A percentile compares a stretch with the other conserved stretches of the same genome.
Conservation (phyloP, 2,888 invertebrate species). For the Pogonocherus hispidulus region DNA sequence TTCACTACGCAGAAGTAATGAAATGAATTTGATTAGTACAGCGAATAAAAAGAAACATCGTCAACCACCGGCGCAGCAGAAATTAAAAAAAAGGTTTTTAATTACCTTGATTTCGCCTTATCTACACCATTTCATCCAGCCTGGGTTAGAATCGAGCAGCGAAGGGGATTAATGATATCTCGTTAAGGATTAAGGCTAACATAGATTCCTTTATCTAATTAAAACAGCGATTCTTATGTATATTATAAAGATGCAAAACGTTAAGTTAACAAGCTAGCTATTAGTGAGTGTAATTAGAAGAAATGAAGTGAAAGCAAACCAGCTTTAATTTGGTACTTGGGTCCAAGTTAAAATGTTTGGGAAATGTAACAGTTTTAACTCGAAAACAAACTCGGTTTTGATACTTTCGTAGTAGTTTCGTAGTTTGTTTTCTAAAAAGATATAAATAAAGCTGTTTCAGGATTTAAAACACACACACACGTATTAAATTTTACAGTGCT, state of each 20-base stretch:
- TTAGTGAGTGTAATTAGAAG: constrained; percentile 8
- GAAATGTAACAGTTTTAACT: neutral
- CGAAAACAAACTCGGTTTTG: neutral
- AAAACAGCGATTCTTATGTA: constrained; percentile 1
- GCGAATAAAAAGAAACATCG: neutral
- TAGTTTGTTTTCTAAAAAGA: too few relatives aligned
- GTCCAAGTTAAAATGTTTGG: neutral
- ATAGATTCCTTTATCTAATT: constrained; percentile 14
- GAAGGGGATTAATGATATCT: constrained; percentile 5
- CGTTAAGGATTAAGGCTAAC: constrained; percentile 5
- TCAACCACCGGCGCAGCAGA: neutral
- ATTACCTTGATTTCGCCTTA: constrained; percentile 3
- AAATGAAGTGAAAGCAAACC: neutral
- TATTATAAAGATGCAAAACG: constrained; percentile 11
- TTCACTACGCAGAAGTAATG: too few relatives aligned
- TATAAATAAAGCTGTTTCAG: too few relatives aligned
- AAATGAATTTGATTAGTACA: neutral
- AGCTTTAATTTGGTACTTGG: constrained; percentile 4
- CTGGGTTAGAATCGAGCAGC: constrained; percentile 5
- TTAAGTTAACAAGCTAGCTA: constrained; percentile 4
- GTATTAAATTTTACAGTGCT: too few relatives aligned
- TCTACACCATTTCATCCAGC: neutral
- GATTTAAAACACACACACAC: too few relatives aligned
- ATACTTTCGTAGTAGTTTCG: too few relatives aligned
- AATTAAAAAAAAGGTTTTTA: neutral